phyloP scores from a whole-genome alignment of 2,113 vertebrate species.

The Bujurquina vittata region DNA sequence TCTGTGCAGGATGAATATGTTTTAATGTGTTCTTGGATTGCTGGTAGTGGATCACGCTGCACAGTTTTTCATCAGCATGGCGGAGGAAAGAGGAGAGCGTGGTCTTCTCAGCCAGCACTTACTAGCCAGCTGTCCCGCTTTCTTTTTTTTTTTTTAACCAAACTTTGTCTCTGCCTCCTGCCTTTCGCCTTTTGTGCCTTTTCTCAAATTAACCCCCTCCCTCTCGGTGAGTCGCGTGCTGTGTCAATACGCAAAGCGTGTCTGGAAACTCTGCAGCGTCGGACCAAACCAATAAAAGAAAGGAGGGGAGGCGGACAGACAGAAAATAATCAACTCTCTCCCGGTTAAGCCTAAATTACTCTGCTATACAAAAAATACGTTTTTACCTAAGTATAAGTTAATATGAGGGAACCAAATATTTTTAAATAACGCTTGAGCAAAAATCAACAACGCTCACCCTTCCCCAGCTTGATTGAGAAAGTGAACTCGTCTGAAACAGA shows the following conservation, averaged over 20 bases:
- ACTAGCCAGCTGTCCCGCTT: slow-evolving; percentile 74
- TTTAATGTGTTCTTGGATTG: not conserved
- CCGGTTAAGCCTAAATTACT: rapidly evolving
- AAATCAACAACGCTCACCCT: rapidly evolving
- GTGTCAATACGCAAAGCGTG: slow-evolving; percentile 63
- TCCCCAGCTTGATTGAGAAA: not conserved
- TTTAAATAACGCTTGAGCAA: not conserved
- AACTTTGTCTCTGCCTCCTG: slow-evolving; percentile 11
- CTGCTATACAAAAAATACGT: rapidly evolving
- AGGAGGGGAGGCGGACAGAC: not conserved
- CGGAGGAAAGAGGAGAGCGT: slow-evolving; percentile 5
- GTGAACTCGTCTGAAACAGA: slow-evolving; percentile 58
- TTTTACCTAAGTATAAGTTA: rapidly evolving
- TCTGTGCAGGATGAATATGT: not conserved
- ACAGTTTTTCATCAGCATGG: slow-evolving; percentile 5
- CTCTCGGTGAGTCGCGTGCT: slow-evolving; percentile 47
- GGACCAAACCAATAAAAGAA: slow-evolving; percentile 44
- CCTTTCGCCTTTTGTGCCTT: slow-evolving; percentile 32
- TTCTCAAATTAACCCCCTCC: slow-evolving; percentile 29
- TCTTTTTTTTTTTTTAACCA: slow-evolving; percentile 4
- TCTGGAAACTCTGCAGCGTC: slow-evolving; percentile 38
- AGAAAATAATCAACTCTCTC: not conserved
- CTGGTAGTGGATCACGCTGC: not conserved
- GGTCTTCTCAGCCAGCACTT: slow-evolving; percentile 16
- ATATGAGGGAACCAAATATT: not conserved